These are phyloP conservation scores for Phrixothrix hirtus DNA, from an alignment of 2,888 invertebrate species.

Conservation along the genomic window DNA sequence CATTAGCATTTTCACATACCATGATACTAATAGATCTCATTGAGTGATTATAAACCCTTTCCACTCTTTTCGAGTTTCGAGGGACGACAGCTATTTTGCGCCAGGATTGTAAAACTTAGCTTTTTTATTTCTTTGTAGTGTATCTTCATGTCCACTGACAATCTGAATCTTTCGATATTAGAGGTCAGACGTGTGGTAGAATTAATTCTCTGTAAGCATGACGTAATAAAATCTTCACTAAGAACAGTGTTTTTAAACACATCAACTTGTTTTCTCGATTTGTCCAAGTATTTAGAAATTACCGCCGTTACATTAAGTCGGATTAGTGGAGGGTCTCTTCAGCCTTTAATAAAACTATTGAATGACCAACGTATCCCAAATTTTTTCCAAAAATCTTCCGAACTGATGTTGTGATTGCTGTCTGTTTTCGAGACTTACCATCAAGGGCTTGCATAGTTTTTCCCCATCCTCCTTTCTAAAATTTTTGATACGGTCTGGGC, in stretches of 20 bases:
- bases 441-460: too few species aligned
- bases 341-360: too few species aligned
- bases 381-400: too few species aligned
- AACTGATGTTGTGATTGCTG: too few species aligned
- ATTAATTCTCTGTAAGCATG: constrained; percentile 14
- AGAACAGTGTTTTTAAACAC: constrained; percentile 8
- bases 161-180: constrained; percentile 18
- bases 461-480: too few species aligned
- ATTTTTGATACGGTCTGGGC: too few species aligned
- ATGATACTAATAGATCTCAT: constrained; percentile 45
- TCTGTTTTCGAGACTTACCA: too few species aligned
- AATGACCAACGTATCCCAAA: too few species aligned
- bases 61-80: constrained; percentile 44
- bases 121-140: constrained; percentile 51
- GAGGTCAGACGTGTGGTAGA: constrained; percentile 7
- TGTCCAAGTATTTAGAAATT: constrained; percentile 18
- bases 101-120: too few species aligned
- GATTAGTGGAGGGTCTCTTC: constrained; percentile 18
- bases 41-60: constrained; percentile 41
- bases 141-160: constrained; percentile 6
- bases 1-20: constrained; percentile 44
- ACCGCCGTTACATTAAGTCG: constrained; percentile 13
- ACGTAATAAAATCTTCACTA: constrained; percentile 12
- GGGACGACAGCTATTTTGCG: constrained; percentile 41
- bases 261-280: constrained; percentile 11